Evolutionary conservation across 1,140 invertebrate species (phyloP).

Genomic region (Hestina assimilis): DNA sequence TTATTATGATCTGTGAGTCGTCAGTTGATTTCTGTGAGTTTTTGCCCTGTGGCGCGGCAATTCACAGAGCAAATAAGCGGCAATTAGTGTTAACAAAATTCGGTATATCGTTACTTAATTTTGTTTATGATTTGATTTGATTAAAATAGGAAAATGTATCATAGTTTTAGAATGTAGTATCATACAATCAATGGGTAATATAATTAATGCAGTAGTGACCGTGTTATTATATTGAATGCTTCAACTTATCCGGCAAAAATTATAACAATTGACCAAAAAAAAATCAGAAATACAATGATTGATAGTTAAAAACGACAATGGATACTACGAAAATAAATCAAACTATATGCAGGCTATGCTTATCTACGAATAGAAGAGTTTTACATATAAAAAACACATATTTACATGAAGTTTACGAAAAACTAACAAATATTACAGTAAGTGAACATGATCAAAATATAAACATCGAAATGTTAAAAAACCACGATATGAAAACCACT

Average conservation of each 20-base stretch:
- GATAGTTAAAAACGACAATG: background rate
- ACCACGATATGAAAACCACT: too few species aligned
- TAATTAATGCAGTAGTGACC: too few species aligned
- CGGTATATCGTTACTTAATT: too few species aligned
- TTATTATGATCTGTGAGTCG: too few species aligned
- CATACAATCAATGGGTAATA: too few species aligned
- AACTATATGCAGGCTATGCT: slow-evolving; percentile 31
- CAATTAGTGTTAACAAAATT: too few species aligned
- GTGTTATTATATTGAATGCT: background rate
- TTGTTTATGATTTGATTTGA: too few species aligned
- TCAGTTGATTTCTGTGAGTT: too few species aligned
- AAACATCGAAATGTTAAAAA: background rate
- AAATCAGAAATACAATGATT: background rate
- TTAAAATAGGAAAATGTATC: too few species aligned
- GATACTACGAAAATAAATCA: slow-evolving; percentile 10
- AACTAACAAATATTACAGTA: slow-evolving; percentile 29
- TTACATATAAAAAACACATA: slow-evolving; percentile 22
- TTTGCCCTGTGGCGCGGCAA: too few species aligned
- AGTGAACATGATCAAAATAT: slow-evolving; percentile 9
- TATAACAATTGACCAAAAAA: background rate
- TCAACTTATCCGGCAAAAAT: background rate
- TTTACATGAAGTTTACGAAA: slow-evolving; percentile 33
- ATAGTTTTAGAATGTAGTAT: too few species aligned
- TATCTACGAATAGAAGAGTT: slow-evolving; percentile 21
- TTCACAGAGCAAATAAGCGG: too few species aligned